These are phyloP conservation scores for Syrrhaptes paradoxus DNA, from an alignment of 2,113 vertebrate species.

Conservation along the genomic window DNA sequence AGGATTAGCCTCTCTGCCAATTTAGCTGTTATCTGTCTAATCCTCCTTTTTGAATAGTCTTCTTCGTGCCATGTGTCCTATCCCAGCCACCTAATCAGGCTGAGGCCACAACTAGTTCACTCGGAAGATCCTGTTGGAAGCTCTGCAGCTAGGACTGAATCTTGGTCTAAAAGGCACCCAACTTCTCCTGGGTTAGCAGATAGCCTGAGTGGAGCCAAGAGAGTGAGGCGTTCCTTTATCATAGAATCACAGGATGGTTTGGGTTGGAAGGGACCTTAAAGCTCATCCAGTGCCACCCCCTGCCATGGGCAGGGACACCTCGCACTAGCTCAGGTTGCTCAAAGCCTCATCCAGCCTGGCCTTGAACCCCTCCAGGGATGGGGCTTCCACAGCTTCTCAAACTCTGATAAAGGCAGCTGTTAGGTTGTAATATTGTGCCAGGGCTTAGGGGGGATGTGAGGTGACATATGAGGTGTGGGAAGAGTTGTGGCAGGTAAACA, in stretches of 20 bases:
- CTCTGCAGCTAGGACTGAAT: background rate
- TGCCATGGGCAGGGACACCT: too few relatives aligned
- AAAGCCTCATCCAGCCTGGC: too few relatives aligned
- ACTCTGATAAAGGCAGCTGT: background rate
- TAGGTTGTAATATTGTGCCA: background rate
- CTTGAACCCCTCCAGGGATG: too few relatives aligned
- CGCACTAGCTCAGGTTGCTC: too few relatives aligned
- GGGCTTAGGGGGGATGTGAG: background rate
- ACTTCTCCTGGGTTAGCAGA: background rate
- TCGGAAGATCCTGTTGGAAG: background rate
- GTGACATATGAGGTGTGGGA: background rate
- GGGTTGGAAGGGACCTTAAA: too few relatives aligned
- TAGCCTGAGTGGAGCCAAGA: background rate
- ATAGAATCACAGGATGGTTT: too few relatives aligned
- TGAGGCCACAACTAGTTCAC: background rate
- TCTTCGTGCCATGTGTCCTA: background rate
- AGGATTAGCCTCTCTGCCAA: conserved; percentile 9
- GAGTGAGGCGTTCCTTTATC: background rate
- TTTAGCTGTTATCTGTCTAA: conserved; percentile 25
- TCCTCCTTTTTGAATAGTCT: conserved; percentile 20
- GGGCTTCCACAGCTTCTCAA: too few relatives aligned
- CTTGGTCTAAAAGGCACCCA: background rate
- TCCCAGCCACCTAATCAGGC: background rate
- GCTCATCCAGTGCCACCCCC: too few relatives aligned
- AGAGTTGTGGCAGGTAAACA: background rate